phyloP scores from a whole-genome alignment of 1,140 invertebrate genomes.

The Euwallacea similis region DNA sequence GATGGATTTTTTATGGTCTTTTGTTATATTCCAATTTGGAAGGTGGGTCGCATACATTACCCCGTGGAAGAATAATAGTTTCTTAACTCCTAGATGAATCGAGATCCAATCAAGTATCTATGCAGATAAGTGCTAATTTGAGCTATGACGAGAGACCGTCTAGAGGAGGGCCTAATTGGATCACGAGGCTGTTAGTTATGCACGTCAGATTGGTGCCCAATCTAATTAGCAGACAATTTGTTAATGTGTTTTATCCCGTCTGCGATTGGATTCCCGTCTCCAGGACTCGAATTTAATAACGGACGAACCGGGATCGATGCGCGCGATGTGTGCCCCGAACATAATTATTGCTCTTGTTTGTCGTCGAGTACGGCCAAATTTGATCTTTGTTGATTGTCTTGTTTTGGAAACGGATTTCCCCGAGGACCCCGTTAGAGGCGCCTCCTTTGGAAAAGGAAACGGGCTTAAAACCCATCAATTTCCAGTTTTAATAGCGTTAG shows the following conservation, averaged over 20 bases:
- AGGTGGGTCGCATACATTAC: no score
- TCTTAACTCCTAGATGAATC: not conserved
- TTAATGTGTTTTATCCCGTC: slow-evolving; percentile 54
- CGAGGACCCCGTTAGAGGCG: slow-evolving; percentile 3
- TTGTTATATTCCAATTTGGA: slow-evolving; percentile 11
- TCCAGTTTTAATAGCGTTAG: slow-evolving; percentile 1
- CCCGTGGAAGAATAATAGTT: no score
- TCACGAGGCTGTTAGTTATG: slow-evolving; percentile 48
- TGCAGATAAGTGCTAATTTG: slow-evolving; percentile 29
- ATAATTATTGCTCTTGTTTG: slow-evolving; percentile 25
- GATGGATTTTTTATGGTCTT: slow-evolving; percentile 52
- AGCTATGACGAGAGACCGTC: slow-evolving; percentile 19
- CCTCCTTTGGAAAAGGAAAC: not conserved
- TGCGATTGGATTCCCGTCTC: slow-evolving; percentile 50
- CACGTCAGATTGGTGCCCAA: slow-evolving; percentile 54
- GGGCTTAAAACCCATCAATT: slow-evolving; percentile 10
- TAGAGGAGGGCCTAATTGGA: slow-evolving; percentile 43
- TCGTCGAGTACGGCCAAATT: slow-evolving; percentile 27
- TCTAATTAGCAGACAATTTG: slow-evolving; percentile 55
- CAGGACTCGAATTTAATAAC: slow-evolving; percentile 48
- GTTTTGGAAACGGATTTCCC: slow-evolving; percentile 31
- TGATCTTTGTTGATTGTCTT: slow-evolving; percentile 38
- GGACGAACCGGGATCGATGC: slow-evolving; percentile 46
- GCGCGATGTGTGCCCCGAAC: slow-evolving; percentile 24
- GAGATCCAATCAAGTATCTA: slow-evolving; percentile 11